Evolutionary conservation across 2,888 invertebrate species (phyloP), one percentile per base, ranked within the genome.

Genomic region (Itoplectis maculator): DNA sequence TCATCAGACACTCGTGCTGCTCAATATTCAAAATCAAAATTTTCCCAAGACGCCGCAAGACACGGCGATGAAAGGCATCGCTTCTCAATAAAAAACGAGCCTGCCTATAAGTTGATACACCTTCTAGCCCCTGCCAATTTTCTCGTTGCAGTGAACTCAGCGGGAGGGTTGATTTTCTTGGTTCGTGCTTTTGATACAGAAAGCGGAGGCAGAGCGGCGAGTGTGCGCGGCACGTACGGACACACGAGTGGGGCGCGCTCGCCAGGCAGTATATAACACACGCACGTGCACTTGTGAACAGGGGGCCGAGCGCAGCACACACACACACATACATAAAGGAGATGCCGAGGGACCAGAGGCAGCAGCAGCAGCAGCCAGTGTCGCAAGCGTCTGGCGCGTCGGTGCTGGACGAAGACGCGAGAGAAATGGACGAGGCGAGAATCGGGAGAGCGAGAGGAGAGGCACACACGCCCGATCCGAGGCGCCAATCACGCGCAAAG

Each of bases 401-500:
- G 20, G 65, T 23, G 37, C 15, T 1, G 29, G 29, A 29, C 29
- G 29, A 29, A 70, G 37, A 56, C 37, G 70, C 70, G 61, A 37
- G 70, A 78, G 70, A 78, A 78, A 78, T 66, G 42, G 56, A 59
- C 5, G 15, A n/a, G 15, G 37, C 59, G 59, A 59, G 37, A 59
- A 37, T 13, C 9, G 20, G 1, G 9, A 42, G 65, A 42, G 42
- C 18, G 65, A 72, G 70, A 54, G n/a, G 87, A 85, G 88, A 86
- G 87, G 87, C 85, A 85, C 81, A 88, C 84, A 86, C 87, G 86
- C 86, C 86, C 88, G 88, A 83, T 88, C 88, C 89, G 87, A 90
- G 90, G 91, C 91, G 91, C 91, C 91, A 91, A 91, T 91, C 92
- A 92, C 92, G 91, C 90, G 91, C 91, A 89, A 92, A 92, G 90